These are phyloP conservation scores for Scortum barcoo DNA, from an alignment of 2,113 vertebrate genomes.

Conservation along the genomic window DNA sequence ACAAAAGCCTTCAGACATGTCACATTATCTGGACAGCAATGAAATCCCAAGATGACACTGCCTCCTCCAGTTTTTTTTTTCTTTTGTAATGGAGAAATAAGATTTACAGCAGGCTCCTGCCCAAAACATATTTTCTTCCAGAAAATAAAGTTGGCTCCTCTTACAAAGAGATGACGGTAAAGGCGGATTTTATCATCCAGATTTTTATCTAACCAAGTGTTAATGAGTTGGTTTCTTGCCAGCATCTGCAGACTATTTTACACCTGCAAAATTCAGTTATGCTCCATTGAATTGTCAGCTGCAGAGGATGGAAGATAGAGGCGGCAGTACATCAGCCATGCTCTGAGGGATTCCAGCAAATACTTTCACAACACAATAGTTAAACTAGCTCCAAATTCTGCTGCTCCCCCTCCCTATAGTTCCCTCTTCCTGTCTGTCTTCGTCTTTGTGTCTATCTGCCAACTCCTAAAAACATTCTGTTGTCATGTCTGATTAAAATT, in stretches of 20 bases:
- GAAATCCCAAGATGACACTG: neutral
- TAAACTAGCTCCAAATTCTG: slow-evolving; percentile 27
- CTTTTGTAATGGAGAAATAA: neutral
- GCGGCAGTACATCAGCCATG: slow-evolving; percentile 30
- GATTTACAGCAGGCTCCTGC: neutral
- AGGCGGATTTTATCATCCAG: slow-evolving; percentile 13
- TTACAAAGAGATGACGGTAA: slow-evolving; percentile 18
- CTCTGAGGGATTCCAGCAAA: slow-evolving; percentile 32
- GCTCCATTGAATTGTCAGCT: slow-evolving; percentile 33
- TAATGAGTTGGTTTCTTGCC: slow-evolving; percentile 26
- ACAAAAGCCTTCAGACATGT: slow-evolving; percentile 4
- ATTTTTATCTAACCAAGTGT: slow-evolving; percentile 21
- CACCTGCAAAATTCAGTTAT: slow-evolving; percentile 33
- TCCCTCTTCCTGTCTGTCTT: slow-evolving; percentile 37
- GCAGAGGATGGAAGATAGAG: slow-evolving; percentile 4
- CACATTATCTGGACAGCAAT: neutral
- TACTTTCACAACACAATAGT: slow-evolving; percentile 25
- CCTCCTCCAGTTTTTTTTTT: neutral
- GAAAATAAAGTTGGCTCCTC: neutral
- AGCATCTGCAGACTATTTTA: slow-evolving; percentile 30
- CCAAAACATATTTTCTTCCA: neutral
- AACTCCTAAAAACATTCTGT: slow-evolving; percentile 70
- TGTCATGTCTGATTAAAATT: slow-evolving; percentile 69
- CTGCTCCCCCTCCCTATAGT: slow-evolving; percentile 10
- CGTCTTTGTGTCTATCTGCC: slow-evolving; percentile 59